Evolutionary conservation across 2,888 invertebrate species (phyloP).

Genomic region (Megastigmus dorsalis): DNA sequence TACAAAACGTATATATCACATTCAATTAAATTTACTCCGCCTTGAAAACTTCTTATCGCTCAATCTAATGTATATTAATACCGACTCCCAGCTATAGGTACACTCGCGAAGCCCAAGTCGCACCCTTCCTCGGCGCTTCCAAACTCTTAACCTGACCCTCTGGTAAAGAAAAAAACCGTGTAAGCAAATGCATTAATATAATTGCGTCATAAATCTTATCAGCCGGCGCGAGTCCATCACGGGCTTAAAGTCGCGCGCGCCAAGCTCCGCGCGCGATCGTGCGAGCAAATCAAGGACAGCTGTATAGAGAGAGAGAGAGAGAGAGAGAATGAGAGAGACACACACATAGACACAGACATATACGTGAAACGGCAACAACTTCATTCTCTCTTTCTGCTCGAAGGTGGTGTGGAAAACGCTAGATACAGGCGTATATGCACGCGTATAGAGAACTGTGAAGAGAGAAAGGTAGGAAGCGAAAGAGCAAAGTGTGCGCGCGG

Average conservation of each 20-base stretch:
- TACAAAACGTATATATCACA: no score
- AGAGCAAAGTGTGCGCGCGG: not conserved
- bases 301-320: no score
- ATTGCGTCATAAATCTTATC: slow-evolving; percentile 42
- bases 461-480: not conserved
- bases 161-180: not conserved
- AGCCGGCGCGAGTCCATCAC: not conserved
- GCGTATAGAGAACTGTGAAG: not conserved
- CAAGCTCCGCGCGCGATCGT: not conserved
- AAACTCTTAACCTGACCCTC: not conserved
- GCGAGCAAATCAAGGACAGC: slow-evolving; percentile 58
- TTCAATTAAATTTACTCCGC: no score
- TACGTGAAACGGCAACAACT: slow-evolving; percentile 61
- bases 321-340: no score
- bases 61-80: no score
- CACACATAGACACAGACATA: no score
- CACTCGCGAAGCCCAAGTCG: no score
- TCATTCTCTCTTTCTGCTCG: slow-evolving; percentile 56
- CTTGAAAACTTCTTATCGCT: no score
- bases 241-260: slow-evolving; percentile 12
- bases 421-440: not conserved
- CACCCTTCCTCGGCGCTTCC: not conserved
- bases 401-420: not conserved
- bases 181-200: slow-evolving; percentile 16
- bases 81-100: no score